These are phyloP conservation scores for Ericerus pela DNA, from an alignment of 1,140 invertebrate genomes.

Conservation along the genomic window DNA sequence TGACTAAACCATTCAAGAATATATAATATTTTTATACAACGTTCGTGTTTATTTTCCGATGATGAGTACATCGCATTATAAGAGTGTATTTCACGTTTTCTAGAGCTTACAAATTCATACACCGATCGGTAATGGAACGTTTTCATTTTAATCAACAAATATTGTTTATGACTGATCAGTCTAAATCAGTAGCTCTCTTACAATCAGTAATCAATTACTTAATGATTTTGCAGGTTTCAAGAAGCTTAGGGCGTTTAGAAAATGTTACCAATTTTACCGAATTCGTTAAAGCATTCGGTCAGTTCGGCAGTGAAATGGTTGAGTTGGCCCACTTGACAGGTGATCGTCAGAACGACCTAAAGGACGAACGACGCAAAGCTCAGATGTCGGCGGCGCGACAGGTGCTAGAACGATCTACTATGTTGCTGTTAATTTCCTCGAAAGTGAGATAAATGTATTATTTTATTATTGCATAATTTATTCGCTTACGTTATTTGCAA, in stretches of 20 bases:
- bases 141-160: too few relatives aligned
- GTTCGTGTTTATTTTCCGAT: too few relatives aligned
- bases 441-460: constrained; percentile 56
- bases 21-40: too few relatives aligned
- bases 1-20: too few relatives aligned
- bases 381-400: constrained; percentile 91
- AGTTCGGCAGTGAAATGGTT: constrained; percentile 97
- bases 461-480: too few relatives aligned
- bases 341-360: constrained; percentile 68
- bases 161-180: too few relatives aligned
- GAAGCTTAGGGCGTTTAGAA: constrained; percentile 72
- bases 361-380: constrained; percentile 83
- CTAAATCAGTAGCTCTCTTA: too few relatives aligned
- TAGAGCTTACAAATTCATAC: too few relatives aligned
- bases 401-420: constrained; percentile 91
- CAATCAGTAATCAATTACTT: not conserved
- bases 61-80: too few relatives aligned
- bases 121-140: too few relatives aligned
- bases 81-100: too few relatives aligned
- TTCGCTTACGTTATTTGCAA: too few relatives aligned
- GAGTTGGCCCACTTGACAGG: constrained; percentile 87
- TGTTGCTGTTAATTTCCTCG: constrained; percentile 91
- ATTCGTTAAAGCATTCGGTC: constrained; percentile 96
- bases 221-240: constrained; percentile 45
- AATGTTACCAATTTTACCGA: constrained; percentile 94